phyloP scores from a whole-genome alignment of 1,140 invertebrate genomes.

The Drosophila carrolli region DNA sequence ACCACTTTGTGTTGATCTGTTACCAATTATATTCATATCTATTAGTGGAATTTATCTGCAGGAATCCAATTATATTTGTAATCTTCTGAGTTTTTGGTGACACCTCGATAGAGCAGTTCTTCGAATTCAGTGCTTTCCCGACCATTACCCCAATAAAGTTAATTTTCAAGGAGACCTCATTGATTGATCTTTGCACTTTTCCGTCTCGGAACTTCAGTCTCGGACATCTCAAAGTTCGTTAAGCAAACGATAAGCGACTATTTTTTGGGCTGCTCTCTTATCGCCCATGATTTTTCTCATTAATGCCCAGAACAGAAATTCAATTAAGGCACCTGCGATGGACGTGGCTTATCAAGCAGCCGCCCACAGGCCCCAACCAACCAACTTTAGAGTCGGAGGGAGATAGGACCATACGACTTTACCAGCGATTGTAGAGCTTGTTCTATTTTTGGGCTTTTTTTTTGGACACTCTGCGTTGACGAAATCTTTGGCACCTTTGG shows the following conservation, averaged over 20 bases:
- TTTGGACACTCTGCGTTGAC: constrained; percentile 33
- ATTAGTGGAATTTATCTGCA: too few species aligned
- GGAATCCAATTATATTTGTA: too few species aligned
- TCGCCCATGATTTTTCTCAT: constrained; percentile 57
- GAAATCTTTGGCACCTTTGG: constrained; percentile 51
- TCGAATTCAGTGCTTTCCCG: constrained; percentile 7
- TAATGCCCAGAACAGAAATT: constrained; percentile 50
- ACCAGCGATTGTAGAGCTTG: constrained; percentile 17
- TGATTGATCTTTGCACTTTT: constrained; percentile 22
- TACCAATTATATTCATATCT: too few species aligned
- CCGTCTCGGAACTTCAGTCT: neutral
- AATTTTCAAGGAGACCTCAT: constrained; percentile 1
- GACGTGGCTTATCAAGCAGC: constrained; percentile 46
- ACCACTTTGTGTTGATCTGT: too few species aligned
- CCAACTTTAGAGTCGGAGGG: neutral
- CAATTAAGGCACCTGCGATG: constrained; percentile 51
- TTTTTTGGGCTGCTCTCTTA: constrained; percentile 41
- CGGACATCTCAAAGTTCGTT: constrained; percentile 46
- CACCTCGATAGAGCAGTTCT: constrained; percentile 4
- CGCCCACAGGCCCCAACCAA: constrained; percentile 3
- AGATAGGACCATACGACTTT: neutral
- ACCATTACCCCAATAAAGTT: neutral
- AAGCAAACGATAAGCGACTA: constrained; percentile 16
- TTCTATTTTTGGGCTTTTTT: constrained; percentile 14
- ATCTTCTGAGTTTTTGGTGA: neutral